phyloP scores from a whole-genome alignment of 2,888 invertebrate genomes.

The Drymonia ruficornis region DNA sequence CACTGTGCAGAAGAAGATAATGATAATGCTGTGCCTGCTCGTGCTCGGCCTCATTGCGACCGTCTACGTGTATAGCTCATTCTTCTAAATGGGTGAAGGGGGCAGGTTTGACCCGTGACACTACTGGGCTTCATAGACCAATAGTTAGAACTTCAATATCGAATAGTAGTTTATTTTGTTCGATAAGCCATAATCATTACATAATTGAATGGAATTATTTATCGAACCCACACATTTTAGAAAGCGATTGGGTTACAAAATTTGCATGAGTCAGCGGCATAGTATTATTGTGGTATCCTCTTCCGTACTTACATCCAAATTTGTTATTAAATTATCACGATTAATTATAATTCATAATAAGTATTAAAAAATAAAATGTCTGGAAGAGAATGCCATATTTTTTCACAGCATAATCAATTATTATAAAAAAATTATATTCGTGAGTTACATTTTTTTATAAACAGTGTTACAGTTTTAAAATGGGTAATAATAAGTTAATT shows the following conservation, averaged over 20 bases:
- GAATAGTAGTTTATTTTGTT: conserved; percentile 32
- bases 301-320: neutral
- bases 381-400: conserved; percentile 2
- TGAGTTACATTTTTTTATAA: too few species aligned
- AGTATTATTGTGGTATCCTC: conserved; percentile 23
- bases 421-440: too few species aligned
- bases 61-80: conserved; percentile 83
- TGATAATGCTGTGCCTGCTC: conserved; percentile 95
- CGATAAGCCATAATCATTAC: conserved; percentile 28
- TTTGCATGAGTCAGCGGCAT: conserved; percentile 61
- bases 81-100: conserved; percentile 77
- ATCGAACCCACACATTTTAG: conserved; percentile 24
- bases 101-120: conserved; percentile 77
- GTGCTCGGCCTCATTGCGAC: conserved; percentile 90
- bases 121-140: conserved; percentile 57
- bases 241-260: conserved; percentile 51
- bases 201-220: neutral
- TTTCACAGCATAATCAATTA: neutral
- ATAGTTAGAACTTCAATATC: conserved; percentile 58
- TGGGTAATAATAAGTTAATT: too few species aligned
- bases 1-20: conserved; percentile 95
- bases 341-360: neutral
- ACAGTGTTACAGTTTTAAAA: too few species aligned
- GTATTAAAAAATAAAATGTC: too few species aligned
- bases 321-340: too few species aligned